Evolutionary conservation across 2,797 vertebrate species (phyloP).

Genomic region (Manis crassicaudata): DNA sequence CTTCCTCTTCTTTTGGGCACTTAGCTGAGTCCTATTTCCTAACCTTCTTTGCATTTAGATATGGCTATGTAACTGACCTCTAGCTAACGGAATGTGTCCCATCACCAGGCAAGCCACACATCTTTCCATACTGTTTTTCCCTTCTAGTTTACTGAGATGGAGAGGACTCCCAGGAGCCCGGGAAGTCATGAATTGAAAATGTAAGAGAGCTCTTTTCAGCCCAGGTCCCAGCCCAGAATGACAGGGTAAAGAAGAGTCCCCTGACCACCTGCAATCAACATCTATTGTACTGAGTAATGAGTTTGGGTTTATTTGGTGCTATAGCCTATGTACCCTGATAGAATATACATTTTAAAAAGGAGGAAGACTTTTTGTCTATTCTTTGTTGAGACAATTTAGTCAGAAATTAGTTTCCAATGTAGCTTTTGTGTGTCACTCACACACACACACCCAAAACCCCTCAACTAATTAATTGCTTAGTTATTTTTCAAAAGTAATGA

Average conservation of each 20-base stretch:
- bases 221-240: neutral
- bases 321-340: neutral
- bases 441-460: neutral
- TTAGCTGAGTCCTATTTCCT: neutral
- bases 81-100: neutral
- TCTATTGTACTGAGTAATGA: neutral
- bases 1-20: neutral
- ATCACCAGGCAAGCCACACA: constrained; percentile 1
- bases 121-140: neutral
- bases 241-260: neutral
- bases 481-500: constrained; percentile 48
- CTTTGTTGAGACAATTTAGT: constrained; percentile 20
- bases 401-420: constrained; percentile 40
- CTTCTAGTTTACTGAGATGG: neutral
- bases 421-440: neutral
- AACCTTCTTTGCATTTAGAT: constrained; percentile 23
- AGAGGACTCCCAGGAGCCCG: neutral
- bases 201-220: neutral
- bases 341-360: constrained; percentile 16
- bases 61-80: neutral
- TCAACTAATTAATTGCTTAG: neutral
- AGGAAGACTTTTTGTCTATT: neutral
- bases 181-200: neutral
- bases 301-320: neutral
- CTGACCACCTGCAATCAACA: neutral